Base-by-base conservation (phyloP, 2,113 vertebrate species). In the Corythaixoides concolor region DNA sequence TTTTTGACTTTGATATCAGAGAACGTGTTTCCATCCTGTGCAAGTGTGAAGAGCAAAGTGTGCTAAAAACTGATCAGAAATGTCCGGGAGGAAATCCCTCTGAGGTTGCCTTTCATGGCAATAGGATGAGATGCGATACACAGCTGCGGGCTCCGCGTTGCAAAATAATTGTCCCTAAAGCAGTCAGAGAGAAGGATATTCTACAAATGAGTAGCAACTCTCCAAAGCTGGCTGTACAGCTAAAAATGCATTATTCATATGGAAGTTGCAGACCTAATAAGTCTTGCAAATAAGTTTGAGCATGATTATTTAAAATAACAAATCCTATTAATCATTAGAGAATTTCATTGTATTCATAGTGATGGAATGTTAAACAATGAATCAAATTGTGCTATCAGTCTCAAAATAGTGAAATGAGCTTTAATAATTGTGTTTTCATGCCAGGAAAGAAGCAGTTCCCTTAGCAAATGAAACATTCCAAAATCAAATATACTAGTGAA, bases 371-470 rank as follows among this genome's bases (percentile, higher is more conserved):
- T 92, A 85, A 95, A 97, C 95, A 88, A 69, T 66, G 80, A 92
- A 88, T 62, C 23, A 66, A 82, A 94, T 79, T 91, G 81, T 95
- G 58, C 74, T 82, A 47, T 73, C 69, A 62, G 58, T 76, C 77
- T 87, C 45, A 62, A 92, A 97, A 92, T 95, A 94, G 85, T 85
- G 62, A 95, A 95, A 76, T 88, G 35, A 91, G 28, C 55, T 87
- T 91, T 66, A 92, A 79, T 93, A 95, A 89, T 95, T 95, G 91
- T 93, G 89, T 82, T 95, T 92, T 85, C 92, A 91, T 95, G 95
- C 86, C 84, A 93, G 72, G 77, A 41, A 93, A 86, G 73, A 77
- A 93, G 60, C 62, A 49, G 39, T 86, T 95, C 66, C 66, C 60
- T 75, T 78, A 93, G 64, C 49, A 92, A 93, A 81, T 90, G 35